A percentile compares a stretch with the other conserved stretches of the same genome.
phyloP scores from a whole-genome alignment of 2,113 vertebrate genomes.

The Sander vitreus region DNA sequence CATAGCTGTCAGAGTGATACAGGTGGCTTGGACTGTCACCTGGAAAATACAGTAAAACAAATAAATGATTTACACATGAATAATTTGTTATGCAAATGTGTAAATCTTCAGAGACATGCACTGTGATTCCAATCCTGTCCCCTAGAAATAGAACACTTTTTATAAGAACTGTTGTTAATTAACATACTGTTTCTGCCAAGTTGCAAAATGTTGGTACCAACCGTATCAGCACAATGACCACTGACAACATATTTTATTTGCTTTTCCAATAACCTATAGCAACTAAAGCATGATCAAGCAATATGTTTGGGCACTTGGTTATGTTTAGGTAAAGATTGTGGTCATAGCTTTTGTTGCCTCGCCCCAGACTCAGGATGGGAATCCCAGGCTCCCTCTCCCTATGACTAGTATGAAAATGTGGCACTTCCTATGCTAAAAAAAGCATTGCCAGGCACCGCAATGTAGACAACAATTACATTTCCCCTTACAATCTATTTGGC shows the following conservation, averaged over 20 bases:
- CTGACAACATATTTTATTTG: too few relatives aligned
- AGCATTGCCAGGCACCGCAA: background rate
- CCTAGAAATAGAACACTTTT: too few relatives aligned
- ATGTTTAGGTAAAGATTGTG: background rate
- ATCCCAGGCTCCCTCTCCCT: background rate
- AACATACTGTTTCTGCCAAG: background rate
- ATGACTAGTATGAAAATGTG: background rate
- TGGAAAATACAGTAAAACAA: conserved; percentile 45
- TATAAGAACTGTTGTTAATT: background rate
- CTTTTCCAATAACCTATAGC: background rate
- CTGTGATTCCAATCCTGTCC: too few relatives aligned
- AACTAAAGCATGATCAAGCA: background rate
- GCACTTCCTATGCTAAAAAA: background rate
- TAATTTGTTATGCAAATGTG: background rate
- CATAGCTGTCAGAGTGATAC: conserved; percentile 89
- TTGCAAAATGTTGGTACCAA: background rate
- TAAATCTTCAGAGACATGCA: too few relatives aligned
- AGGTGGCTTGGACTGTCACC: conserved; percentile 90
- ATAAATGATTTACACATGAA: background rate
- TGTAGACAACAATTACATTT: background rate
- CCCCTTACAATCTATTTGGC: background rate
- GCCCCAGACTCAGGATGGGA: background rate
- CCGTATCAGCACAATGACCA: background rate
- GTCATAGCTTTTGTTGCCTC: background rate
- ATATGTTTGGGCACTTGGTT: background rate